phyloP scores from a whole-genome alignment of 2,113 vertebrate genomes.

The Crotalus tigris region DNA sequence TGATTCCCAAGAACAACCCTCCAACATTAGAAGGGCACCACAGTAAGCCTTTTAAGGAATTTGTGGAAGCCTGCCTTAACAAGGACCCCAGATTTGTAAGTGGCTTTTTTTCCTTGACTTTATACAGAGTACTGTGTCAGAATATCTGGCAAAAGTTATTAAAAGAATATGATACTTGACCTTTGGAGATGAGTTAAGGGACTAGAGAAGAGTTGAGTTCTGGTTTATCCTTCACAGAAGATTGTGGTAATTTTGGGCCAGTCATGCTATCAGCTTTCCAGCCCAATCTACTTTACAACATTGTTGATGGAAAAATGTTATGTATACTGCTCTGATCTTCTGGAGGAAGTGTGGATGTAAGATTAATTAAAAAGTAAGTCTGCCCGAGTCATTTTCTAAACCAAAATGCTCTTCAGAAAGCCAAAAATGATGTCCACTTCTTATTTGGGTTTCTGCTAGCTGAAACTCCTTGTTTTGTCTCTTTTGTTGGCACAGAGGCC shows the following conservation, averaged over 20 bases:
- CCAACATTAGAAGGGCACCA: constrained; percentile 93
- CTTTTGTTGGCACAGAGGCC: constrained; percentile 77
- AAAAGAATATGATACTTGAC: background rate
- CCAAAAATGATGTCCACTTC: background rate
- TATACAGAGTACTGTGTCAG: background rate
- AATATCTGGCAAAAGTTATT: background rate
- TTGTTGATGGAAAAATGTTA: background rate
- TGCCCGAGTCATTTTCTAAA: background rate
- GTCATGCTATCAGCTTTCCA: background rate
- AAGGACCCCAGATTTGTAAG: constrained; percentile 98
- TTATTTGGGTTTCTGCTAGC: background rate
- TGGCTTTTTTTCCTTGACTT: constrained; percentile 30
- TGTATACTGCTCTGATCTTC: background rate
- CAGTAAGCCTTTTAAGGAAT: constrained; percentile 98
- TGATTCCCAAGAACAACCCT: constrained; percentile 97
- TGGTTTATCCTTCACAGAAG: background rate
- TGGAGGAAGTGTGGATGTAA: background rate
- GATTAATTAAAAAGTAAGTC: background rate
- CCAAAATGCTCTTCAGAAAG: fast-evolving
- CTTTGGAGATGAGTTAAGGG: background rate
- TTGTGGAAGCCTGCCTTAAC: constrained; percentile 96
- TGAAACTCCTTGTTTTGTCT: background rate
- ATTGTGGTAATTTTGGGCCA: background rate
- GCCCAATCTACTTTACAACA: background rate
- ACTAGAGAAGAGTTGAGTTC: background rate